These are phyloP conservation scores for Theonella swinhoei DNA, from an alignment of 37 sponge, comb jelly and placozoan species.

Conservation along the genomic window DNA sequence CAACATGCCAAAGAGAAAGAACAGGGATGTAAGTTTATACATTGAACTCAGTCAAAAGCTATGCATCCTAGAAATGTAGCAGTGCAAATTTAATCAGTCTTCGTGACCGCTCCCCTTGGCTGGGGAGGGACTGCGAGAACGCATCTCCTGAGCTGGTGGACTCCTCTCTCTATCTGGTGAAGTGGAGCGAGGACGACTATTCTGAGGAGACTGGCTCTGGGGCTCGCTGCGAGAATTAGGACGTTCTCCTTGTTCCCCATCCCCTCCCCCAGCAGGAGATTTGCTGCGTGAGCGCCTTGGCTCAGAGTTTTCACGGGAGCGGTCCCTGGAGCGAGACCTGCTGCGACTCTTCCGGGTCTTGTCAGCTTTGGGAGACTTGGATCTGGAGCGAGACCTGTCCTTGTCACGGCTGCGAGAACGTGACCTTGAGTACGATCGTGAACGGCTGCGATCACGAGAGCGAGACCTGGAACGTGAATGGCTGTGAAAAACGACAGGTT, in stretches of 20 bases:
- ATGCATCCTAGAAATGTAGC: too few relatives aligned
- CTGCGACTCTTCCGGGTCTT: slow-evolving; percentile 25
- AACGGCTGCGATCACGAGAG: slow-evolving; percentile 10
- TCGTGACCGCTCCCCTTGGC: slow-evolving; percentile 25
- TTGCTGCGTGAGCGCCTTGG: not conserved
- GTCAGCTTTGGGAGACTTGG: slow-evolving; percentile 14
- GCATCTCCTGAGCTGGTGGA: slow-evolving; percentile 25
- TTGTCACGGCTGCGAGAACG: slow-evolving; percentile 23
- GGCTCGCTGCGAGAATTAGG: not conserved
- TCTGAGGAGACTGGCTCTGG: slow-evolving; percentile 14
- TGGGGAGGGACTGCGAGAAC: slow-evolving; percentile 47
- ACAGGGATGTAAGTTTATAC: too few relatives aligned
- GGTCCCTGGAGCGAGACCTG: slow-evolving; percentile 4
- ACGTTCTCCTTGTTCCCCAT: not conserved
- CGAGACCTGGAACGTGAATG: slow-evolving; percentile 62
- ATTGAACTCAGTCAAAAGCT: too few relatives aligned
- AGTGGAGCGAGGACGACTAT: not conserved
- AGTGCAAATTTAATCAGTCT: too few relatives aligned
- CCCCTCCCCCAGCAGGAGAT: slow-evolving; percentile 9
- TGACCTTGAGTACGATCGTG: slow-evolving; percentile 25
- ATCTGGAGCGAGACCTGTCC: slow-evolving; percentile 34
- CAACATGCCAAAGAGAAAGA: too few relatives aligned
- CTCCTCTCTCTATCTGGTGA: slow-evolving; percentile 5
- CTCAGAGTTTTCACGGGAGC: slow-evolving; percentile 2
- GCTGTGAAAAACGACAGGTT: slow-evolving; percentile 9